These are phyloP conservation scores for Callinectes sapidus DNA, from an alignment of 2,888 invertebrate genomes.

Conservation along the genomic window DNA sequence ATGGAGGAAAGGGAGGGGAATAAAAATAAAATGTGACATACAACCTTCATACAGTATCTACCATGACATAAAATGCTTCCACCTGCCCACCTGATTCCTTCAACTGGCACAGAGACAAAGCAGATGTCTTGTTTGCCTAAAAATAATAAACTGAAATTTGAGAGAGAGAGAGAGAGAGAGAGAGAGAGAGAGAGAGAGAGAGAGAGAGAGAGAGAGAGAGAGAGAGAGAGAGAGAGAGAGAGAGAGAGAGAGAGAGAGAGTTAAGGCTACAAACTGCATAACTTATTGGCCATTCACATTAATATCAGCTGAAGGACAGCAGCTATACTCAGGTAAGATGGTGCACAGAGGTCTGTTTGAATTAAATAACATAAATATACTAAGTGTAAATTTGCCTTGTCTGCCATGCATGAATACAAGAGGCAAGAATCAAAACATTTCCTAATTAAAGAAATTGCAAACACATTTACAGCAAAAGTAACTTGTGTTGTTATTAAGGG, in stretches of 20 bases:
- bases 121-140: too few relatives aligned
- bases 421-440: neutral
- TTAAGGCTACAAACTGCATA: neutral
- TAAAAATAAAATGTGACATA: too few relatives aligned
- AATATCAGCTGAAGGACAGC: too few relatives aligned
- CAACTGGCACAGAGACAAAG: too few relatives aligned
- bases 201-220: constrained; percentile 1
- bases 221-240: constrained; percentile 1
- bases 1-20: neutral
- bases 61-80: too few relatives aligned
- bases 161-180: neutral
- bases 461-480: too few relatives aligned
- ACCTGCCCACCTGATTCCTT: too few relatives aligned
- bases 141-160: neutral
- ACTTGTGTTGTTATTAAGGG: too few relatives aligned
- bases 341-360: neutral
- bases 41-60: too few relatives aligned
- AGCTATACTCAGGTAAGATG: neutral
- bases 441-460: neutral
- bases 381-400: neutral
- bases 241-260: neutral
- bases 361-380: neutral
- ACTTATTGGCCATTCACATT: neutral
- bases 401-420: neutral
- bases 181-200: constrained; percentile 1